Percentiles rank a stretch among this genome's conserved stretches.
Conservation (phyloP, 2,888 invertebrate species). For the Ormyrus pomaceus region DNA sequence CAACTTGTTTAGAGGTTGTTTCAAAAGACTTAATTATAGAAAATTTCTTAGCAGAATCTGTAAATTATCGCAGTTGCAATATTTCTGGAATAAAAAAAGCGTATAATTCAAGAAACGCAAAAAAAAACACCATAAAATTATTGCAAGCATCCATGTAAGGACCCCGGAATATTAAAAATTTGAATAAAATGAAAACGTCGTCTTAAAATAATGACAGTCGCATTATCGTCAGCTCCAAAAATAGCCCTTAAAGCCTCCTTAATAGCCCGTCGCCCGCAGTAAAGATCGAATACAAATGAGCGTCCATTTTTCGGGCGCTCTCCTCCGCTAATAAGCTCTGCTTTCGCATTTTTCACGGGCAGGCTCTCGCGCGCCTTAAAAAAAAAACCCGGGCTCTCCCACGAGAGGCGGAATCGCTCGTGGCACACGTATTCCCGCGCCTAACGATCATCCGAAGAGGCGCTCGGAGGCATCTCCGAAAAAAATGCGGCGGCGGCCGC, state of each 20-base stretch:
- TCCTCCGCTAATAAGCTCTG: too few species aligned
- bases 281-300: slow-evolving; percentile 12
- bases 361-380: too few species aligned
- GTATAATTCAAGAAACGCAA: background rate
- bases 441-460: too few species aligned
- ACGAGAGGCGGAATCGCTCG: too few species aligned
- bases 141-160: background rate
- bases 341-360: too few species aligned
- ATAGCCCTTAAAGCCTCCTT: background rate
- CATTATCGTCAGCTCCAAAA: background rate
- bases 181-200: background rate
- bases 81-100: background rate
- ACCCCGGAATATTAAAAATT: background rate
- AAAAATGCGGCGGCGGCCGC: too few species aligned
- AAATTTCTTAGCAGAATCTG: too few species aligned
- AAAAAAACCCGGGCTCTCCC: too few species aligned
- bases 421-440: too few species aligned
- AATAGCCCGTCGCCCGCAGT: background rate
- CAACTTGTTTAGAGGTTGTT: background rate
- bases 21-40: too few species aligned
- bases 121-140: background rate
- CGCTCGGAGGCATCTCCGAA: too few species aligned
- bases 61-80: too few species aligned
- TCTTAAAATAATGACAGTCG: background rate
- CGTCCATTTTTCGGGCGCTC: background rate